Evolutionary conservation across 2,888 invertebrate genomes (phyloP), one percentile per base, ranked within the genome.

Genomic region (Hypolimnas misippus): DNA sequence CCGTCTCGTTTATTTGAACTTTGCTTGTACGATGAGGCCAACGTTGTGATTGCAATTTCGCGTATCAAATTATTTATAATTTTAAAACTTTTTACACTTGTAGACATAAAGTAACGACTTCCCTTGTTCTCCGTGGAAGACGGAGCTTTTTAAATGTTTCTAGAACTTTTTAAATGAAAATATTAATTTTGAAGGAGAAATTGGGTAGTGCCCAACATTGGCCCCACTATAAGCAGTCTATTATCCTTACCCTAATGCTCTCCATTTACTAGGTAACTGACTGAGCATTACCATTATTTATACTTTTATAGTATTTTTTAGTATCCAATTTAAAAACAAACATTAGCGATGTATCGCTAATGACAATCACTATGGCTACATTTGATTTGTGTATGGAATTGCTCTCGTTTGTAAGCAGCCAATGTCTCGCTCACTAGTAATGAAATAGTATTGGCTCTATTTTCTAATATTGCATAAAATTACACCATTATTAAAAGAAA

Each of bases 361-460:
- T 12, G 59, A 21, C 54, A 53, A 33, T 53, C 33, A 33, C 52
- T 16, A 16, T 42, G 57, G 66, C 67, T 67, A 68, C 56, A 68
- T 69, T 66, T 63, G 35, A 54, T 68, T 53, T 64, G 59, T 66
- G 53, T 66, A 57, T 65, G 65, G 72, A 74, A 74, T 72, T 65
- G 73, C 76, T 68, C 65, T 65, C 71, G 72, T 76, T 73, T 77
- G 72, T 76, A 78, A 79, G 76, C 78, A 75, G 76, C 72, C 75
- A 59, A 52, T 62, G 62, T 65, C 74, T 81, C 81, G 81, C 78
- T 81, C 70, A 76, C 81, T 83, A 81, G 80, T 82, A 82, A 81
- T 79, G 76, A 74, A 68, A 21, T n/a, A 35, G 19, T 29, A 29
- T 35, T 46, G 38, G 46, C 29, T 51, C 50, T 19, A 14, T 42